Evolutionary conservation across 2,797 vertebrate species (phyloP).

Genomic region (Clangula hyemalis): DNA sequence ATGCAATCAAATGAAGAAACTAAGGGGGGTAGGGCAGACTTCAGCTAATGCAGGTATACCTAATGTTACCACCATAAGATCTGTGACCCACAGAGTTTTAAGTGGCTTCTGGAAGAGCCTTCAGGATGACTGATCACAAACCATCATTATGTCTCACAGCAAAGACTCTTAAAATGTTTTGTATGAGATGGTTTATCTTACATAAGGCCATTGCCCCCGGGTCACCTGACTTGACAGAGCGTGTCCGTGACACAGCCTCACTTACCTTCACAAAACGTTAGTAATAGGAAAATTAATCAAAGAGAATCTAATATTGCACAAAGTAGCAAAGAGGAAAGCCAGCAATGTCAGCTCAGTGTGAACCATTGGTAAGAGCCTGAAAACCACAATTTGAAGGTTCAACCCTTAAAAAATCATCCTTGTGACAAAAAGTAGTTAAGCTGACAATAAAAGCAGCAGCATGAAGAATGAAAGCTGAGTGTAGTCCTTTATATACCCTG

Average conservation of each 20-base stretch:
- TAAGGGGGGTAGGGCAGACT: background rate
- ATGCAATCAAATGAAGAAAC: background rate
- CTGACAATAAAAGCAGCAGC: background rate
- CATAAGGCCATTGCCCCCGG: fast-evolving
- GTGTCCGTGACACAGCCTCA: background rate
- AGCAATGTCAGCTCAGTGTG: background rate
- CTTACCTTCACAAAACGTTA: background rate
- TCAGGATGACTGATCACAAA: background rate
- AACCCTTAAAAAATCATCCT: background rate
- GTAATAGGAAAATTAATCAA: conserved; percentile 11
- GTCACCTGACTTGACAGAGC: background rate
- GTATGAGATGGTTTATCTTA: background rate
- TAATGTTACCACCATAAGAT: background rate
- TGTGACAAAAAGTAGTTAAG: background rate
- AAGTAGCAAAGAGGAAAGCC: background rate
- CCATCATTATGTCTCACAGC: background rate
- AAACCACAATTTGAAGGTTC: background rate
- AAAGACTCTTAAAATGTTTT: conserved; percentile 3
- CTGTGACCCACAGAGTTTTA: background rate
- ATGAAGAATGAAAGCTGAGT: background rate
- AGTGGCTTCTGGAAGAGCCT: background rate
- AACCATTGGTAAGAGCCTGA: background rate
- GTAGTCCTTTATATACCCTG: background rate
- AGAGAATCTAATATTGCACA: background rate
- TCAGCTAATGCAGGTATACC: background rate